Conservation (phyloP, 2,113 vertebrate species). For the Carettochelys insculpta region DNA sequence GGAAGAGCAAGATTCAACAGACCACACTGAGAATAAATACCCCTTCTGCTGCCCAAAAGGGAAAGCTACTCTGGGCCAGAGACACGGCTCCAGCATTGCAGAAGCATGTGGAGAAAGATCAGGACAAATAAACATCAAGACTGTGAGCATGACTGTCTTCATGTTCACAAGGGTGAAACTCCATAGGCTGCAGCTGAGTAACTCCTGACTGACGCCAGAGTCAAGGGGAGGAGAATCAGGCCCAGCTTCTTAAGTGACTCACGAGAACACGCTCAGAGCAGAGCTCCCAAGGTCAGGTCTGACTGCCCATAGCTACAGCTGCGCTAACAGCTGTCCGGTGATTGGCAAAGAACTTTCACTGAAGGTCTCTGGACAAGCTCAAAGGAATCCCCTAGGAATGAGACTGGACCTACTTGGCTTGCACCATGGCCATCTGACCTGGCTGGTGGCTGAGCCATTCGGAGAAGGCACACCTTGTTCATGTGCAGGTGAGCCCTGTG, state of each 20-base stretch:
- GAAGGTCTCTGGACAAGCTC: background rate
- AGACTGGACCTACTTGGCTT: background rate
- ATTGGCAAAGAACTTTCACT: background rate
- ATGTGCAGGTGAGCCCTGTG: background rate
- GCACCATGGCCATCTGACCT: background rate
- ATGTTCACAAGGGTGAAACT: background rate
- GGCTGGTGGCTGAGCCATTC: background rate
- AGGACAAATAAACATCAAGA: background rate
- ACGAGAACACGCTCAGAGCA: background rate
- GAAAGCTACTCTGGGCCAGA: background rate
- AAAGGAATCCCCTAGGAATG: background rate
- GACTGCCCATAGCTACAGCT: conserved; percentile 24
- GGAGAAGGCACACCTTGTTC: background rate
- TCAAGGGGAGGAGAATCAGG: background rate
- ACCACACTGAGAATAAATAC: background rate
- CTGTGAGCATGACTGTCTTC: background rate
- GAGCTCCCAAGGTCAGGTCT: background rate
- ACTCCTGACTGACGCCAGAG: background rate
- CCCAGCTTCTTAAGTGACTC: background rate
- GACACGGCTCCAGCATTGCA: background rate
- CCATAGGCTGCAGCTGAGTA: background rate
- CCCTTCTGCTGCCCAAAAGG: background rate
- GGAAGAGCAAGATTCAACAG: background rate
- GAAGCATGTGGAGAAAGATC: background rate
- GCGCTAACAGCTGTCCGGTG: conserved; percentile 19